Evolutionary conservation across 2,888 invertebrate species (phyloP), one percentile per base, ranked within the genome.

Genomic region (Megastigmus dorsalis): DNA sequence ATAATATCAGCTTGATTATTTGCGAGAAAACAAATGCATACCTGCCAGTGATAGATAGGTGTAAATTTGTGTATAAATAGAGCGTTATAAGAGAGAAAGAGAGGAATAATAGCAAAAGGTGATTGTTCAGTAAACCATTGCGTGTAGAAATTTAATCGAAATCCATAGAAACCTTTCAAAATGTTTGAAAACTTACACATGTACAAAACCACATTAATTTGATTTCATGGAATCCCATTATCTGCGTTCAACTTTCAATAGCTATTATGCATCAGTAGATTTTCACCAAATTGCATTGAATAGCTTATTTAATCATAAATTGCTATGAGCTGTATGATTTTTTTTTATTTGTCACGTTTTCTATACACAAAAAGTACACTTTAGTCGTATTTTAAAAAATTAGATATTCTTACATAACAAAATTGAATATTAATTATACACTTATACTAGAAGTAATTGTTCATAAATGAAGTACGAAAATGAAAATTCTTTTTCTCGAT

Each of bases 191-290:
- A 60, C 18, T 30, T 13, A 45, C 20, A 6, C 28, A 13, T 15
- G 4, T 6, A 30, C 28, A 10, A 4, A 20, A 33, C 20, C n/a
- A 38, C 13, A 15, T 38, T 36, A 65, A 54, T 65, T 54, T 65
- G 38, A 54, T 65, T 65, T 38, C 28, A 4, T 54, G 18, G 36
- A 45, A 63, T 63, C 38, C n/a, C 50, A 50, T 26, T 52, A 26
- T 63, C n/a, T n/a, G n/a, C n/a, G n/a, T n/a, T 48, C 18, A 38
- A 6, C 10, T 38, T 18, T 36, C 15, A 36, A 38, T 38, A 38
- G 26, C 36, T 50, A 52, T 33, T 52, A n/a, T 52, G 36, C 63
- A 63, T n/a, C 50, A 36, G 3, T 13, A 50, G 15, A 15, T 15
- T 50, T 63, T 63, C 50, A 33, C 18, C 15, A 45, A 43, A 60